Conservation (phyloP, 2,113 vertebrate genomes). For the Sylvilagus bachmani region DNA sequence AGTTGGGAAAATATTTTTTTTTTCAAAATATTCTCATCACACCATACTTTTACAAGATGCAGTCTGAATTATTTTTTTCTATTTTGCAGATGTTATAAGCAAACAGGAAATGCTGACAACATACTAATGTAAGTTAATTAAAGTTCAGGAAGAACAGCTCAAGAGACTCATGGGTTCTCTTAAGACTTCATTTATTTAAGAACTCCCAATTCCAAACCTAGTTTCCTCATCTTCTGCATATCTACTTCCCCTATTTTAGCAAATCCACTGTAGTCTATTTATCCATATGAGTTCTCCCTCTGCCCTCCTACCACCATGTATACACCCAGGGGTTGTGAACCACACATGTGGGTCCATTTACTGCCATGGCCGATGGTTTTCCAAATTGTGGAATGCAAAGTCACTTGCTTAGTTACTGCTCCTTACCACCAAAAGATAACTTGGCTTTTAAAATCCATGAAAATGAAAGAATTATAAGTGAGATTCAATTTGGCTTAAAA, state of each 20-base stretch:
- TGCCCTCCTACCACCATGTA: background rate
- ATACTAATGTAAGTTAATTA: slow-evolving; percentile 59
- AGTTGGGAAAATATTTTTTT: background rate
- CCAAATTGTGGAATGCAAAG: background rate
- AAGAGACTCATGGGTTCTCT: background rate
- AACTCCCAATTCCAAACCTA: background rate
- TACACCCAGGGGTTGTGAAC: background rate
- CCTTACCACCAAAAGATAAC: background rate
- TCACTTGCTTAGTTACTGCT: background rate
- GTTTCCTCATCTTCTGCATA: background rate
- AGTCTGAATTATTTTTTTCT: slow-evolving; percentile 32
- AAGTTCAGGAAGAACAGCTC: background rate
- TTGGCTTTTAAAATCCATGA: background rate
- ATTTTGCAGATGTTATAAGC: background rate
- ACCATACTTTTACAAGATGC: slow-evolving; percentile 27
- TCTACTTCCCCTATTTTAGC: background rate
- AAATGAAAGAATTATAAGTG: slow-evolving; percentile 28
- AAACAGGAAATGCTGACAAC: slow-evolving; percentile 19
- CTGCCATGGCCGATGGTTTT: background rate
- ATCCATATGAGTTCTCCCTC: no score
- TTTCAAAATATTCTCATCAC: background rate
- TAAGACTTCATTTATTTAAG: slow-evolving; percentile 25
- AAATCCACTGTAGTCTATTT: background rate
- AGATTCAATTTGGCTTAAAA: slow-evolving; percentile 45
- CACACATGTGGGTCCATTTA: background rate